Base-by-base conservation (phyloP, 1,140 invertebrate genomes). In the Leucophenga varia region DNA sequence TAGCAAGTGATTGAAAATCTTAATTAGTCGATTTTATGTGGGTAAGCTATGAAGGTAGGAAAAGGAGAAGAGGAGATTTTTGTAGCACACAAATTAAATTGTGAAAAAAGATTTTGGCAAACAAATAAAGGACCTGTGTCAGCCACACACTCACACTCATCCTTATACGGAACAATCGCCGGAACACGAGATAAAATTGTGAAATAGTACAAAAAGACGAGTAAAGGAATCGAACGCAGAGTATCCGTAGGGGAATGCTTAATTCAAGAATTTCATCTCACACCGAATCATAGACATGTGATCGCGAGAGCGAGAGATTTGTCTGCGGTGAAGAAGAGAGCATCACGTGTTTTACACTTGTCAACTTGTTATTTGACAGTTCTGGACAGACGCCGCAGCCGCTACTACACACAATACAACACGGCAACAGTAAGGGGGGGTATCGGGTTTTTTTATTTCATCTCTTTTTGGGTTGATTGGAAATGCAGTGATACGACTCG, bases 1-100 rank as follows among this genome's bases (percentile, higher is more conserved):
- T 67, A 57, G 56, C 63, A 65, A 65, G 59, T 65, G 63, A 63
- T 59, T 55, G 61, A 67, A 59, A 65, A 65, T 63, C 63, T 65
- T 65, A 65, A 65, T 65, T 65, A 65, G 63, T 52, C 56, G 46
- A 44, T 56, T 65, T 65, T 56, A 57, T 45, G n/a, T 49, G 55
- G 42, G 37, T 46, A 54, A 39, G 34, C 31, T 10, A 14, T 13
- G 43, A 55, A 25, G 8, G n/a, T 10, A 8, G 34, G 42, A 10
- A 14, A 41, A 34, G 45, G 25, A 20, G 16, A 28, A 28, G 6
- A 37, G 31, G 21, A 22, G 16, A 40, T 22, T 16, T n/a, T n/a
- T n/a, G n/a, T n/a, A n/a, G n/a, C n/a, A n/a, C n/a, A n/a, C n/a
- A n/a, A n/a, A n/a, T n/a, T n/a, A n/a, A n/a, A n/a, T n/a, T n/a